These are phyloP conservation scores for Patiria miniata DNA, from an alignment of 35 echinoderm and acorn worm species.

Conservation along the genomic window DNA sequence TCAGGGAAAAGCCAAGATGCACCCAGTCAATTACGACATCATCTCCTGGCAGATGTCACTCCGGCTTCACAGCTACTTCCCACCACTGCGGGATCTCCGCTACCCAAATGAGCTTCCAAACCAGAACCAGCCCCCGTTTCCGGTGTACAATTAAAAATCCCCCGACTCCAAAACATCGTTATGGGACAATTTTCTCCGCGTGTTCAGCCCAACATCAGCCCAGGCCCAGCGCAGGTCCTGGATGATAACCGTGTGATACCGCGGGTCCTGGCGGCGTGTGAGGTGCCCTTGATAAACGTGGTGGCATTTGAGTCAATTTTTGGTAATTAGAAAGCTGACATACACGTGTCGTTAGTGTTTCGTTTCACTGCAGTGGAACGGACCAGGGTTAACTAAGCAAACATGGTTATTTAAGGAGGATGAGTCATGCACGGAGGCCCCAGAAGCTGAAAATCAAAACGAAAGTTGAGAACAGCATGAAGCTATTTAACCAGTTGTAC, in stretches of 20 bases:
- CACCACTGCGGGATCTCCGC: neutral
- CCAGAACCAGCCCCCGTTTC: constrained; percentile 2
- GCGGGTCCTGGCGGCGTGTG: too few relatives aligned
- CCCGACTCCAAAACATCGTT: too few relatives aligned
- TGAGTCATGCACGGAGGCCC: constrained; percentile 1
- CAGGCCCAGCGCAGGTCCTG: too few relatives aligned
- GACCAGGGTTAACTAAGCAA: constrained; percentile 28
- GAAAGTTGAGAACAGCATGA: too few relatives aligned
- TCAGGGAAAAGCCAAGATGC: too few relatives aligned
- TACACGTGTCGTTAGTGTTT: constrained; percentile 18
- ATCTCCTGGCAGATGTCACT: neutral
- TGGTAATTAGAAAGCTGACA: neutral
- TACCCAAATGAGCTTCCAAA: constrained; percentile 3
- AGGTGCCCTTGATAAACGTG: too few relatives aligned
- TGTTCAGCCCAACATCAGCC: too few relatives aligned
- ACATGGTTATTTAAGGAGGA: neutral
- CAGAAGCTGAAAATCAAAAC: too few relatives aligned
- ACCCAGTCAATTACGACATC: neutral
- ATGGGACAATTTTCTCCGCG: too few relatives aligned
- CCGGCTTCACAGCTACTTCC: neutral
- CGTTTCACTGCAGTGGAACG: neutral
- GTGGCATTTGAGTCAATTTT: neutral
- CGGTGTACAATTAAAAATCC: neutral
- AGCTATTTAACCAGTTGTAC: too few relatives aligned
- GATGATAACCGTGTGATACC: too few relatives aligned